Conservation (phyloP, 2,797 vertebrate species). For the Phrynocephalus vlangalii region DNA sequence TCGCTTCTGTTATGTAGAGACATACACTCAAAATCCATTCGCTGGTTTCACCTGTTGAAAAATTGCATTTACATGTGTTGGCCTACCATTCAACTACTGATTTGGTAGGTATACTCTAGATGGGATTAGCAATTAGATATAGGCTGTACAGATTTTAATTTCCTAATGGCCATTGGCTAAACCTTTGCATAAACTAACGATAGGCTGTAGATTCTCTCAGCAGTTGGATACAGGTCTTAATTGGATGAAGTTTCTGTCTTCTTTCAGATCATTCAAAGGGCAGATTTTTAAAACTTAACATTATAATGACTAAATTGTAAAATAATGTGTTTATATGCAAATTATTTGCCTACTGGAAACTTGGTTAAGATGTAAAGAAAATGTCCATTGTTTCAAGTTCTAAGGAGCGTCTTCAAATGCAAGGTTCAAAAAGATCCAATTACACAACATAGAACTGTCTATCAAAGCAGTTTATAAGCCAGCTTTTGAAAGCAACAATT, state of each 20-base stretch:
- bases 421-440: slow-evolving; percentile 56
- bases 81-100: too few relatives aligned
- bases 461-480: slow-evolving; percentile 62
- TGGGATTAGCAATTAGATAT: too few relatives aligned
- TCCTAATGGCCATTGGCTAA: too few relatives aligned
- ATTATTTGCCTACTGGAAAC: neutral
- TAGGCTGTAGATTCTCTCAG: neutral
- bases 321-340: neutral
- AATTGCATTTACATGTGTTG: too few relatives aligned
- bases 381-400: slow-evolving; percentile 52
- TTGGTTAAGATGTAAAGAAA: slow-evolving; percentile 58
- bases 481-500: slow-evolving; percentile 69
- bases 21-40: too few relatives aligned
- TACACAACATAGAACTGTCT: slow-evolving; percentile 62
- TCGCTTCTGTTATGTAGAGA: too few relatives aligned
- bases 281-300: neutral
- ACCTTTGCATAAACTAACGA: too few relatives aligned
- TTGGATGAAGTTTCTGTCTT: too few relatives aligned
- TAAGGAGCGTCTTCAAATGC: slow-evolving; percentile 54
- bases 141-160: too few relatives aligned
- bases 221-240: too few relatives aligned
- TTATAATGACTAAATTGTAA: slow-evolving; percentile 9
- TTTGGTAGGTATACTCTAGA: too few relatives aligned
- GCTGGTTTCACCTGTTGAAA: too few relatives aligned
- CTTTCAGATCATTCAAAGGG: neutral